Conservation (phyloP, 2,888 invertebrate genomes). For the Dryadula phaetusa region DNA sequence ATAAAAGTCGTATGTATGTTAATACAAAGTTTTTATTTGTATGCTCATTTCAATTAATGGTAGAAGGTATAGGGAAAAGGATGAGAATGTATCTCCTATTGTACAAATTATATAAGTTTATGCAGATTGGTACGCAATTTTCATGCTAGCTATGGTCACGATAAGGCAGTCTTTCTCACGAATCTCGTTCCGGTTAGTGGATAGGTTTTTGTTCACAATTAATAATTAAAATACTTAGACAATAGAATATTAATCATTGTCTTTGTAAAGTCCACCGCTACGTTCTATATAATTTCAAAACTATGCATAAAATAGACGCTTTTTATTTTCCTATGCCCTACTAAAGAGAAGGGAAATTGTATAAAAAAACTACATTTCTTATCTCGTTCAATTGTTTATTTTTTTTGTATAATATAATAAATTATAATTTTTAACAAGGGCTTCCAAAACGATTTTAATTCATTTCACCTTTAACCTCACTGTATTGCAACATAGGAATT, state of each 20-base stretch:
- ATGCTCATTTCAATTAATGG: constrained; percentile 28
- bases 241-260: constrained; percentile 17
- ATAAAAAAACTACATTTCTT: too few relatives aligned
- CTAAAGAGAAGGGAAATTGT: too few relatives aligned
- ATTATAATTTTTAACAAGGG: not conserved
- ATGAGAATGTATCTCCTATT: constrained; percentile 49
- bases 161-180: constrained; percentile 59
- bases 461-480: constrained; percentile 20
- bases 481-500: constrained; percentile 16
- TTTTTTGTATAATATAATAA: not conserved
- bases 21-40: not conserved
- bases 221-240: constrained; percentile 24
- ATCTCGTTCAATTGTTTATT: not conserved
- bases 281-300: not conserved
- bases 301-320: not conserved
- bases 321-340: not conserved
- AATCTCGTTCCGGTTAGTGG: constrained; percentile 44
- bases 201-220: constrained; percentile 21
- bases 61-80: constrained; percentile 45
- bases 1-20: not conserved
- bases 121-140: constrained; percentile 60
- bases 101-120: constrained; percentile 58
- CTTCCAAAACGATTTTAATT: constrained; percentile 10
- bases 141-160: constrained; percentile 55
- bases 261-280: not conserved